A percentile compares a stretch with the other conserved stretches of the same genome.
These are phyloP conservation scores for Oxycera nigricornis DNA, from an alignment of 2,888 invertebrate species.

Conservation along the genomic window DNA sequence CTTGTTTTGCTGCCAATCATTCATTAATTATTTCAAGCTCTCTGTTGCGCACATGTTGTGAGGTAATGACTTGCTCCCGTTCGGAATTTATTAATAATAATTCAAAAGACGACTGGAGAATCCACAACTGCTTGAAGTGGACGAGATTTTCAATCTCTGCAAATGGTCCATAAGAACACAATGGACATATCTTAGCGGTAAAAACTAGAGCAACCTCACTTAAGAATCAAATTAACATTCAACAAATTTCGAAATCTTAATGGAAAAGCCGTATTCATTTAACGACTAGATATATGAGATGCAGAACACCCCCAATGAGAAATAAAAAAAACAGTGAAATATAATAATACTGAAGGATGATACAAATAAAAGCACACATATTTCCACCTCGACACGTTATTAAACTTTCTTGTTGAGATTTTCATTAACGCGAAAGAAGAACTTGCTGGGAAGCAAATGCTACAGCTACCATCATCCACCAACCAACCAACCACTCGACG, in stretches of 20 bases:
- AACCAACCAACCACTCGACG: neutral
- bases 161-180: too few species aligned
- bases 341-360: neutral
- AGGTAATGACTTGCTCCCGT: neutral
- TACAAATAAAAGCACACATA: conserved; percentile 5
- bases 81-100: neutral
- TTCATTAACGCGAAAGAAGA: conserved; percentile 35
- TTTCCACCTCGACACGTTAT: conserved; percentile 38
- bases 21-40: conserved; percentile 9
- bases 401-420: conserved; percentile 36
- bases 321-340: neutral
- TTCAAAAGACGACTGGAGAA: neutral
- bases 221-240: neutral
- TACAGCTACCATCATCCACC: neutral
- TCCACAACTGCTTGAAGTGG: neutral
- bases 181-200: too few species aligned
- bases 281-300: neutral
- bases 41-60: neutral
- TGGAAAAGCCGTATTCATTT: neutral
- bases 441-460: conserved; percentile 1
- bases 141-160: neutral
- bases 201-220: too few species aligned
- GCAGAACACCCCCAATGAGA: neutral
- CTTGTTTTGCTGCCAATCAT: conserved; percentile 19
- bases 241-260: neutral